These are phyloP conservation scores for Nilaparvata lugens DNA, from an alignment of 1,140 invertebrate genomes.

Conservation along the genomic window DNA sequence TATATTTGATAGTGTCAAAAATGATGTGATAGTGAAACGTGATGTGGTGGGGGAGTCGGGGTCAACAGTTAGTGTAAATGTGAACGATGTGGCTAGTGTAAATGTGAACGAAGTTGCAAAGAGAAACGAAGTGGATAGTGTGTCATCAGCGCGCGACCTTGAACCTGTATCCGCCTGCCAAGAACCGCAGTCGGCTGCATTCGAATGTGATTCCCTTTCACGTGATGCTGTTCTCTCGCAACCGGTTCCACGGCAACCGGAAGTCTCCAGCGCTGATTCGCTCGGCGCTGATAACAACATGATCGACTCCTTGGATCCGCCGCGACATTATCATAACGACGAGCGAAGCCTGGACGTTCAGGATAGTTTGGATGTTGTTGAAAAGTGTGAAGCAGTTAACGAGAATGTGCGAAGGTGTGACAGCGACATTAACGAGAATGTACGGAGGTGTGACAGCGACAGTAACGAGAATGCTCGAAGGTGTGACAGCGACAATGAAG, in stretches of 20 bases:
- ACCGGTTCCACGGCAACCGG: no score
- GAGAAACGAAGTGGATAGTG: no score
- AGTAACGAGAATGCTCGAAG: neutral
- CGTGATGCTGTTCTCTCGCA: no score
- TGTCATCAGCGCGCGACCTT: slow-evolving; percentile 1
- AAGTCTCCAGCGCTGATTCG: no score
- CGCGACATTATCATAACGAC: no score
- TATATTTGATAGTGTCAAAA: no score
- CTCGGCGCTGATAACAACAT: no score
- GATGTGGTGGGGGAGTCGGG: no score
- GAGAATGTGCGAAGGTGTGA: neutral
- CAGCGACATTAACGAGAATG: neutral
- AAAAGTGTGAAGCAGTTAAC: neutral
- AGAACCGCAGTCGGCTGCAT: no score
- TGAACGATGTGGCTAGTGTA: neutral
- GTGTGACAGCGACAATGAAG: slow-evolving; percentile 5
- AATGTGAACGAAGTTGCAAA: neutral
- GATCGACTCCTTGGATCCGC: no score
- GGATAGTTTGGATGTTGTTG: slow-evolving; percentile 4
- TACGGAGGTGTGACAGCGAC: neutral
- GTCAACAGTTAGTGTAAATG: no score
- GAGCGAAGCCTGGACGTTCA: neutral
- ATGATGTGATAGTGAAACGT: no score
- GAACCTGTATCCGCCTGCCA: slow-evolving; percentile 1
- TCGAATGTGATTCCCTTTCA: neutral